Base-by-base conservation (phyloP, 2,113 vertebrate genomes). In the Stigmatopora argus region DNA sequence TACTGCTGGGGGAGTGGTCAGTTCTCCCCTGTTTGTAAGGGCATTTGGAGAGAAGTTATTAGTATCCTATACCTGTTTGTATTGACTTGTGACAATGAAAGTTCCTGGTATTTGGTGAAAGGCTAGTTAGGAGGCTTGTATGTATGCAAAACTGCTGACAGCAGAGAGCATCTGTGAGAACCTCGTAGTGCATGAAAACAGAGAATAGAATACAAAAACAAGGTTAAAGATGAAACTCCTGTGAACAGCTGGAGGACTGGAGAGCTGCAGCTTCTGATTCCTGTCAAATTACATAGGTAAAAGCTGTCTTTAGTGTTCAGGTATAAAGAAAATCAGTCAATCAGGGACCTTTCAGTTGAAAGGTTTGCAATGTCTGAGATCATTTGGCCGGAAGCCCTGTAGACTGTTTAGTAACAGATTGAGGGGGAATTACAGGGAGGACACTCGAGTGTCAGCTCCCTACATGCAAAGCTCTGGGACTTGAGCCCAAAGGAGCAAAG, bases 341-440 rank as follows among this genome's bases (percentile, higher is more conserved):
- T 86, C 73, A 86, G 88, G 85, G 85, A 83, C 89, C 90, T 89
- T 92, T 89, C 79, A 90, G 89, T 89, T 81, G 91, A 92, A 94
- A 90, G 88, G 86, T 90, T 85, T 88, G 89, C 92, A 93, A 90
- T 78, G 86, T 89, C 88, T 92, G 90, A 89, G 84, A 93, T 91
- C 91, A 89, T 82, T 89, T 95, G 92, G 92, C 93, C 79, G 53
- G 84, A 79, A 87, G 88, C 92, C 90, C 90, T 89, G 78, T 72
- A 77, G 77, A 89, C 65, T 72, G 90, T 89, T 90, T 87, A 92
- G 93, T 92, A 90, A 7, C 47, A 73, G 66, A 67, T 73, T 71
- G 44, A 89, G 92, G 90, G 92, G 90, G 88, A 88, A 91, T 92
- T 89, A 90, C 80, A 88, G 80, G 87, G 90, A 89, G 72, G 72